Evolutionary conservation across 2,797 vertebrate genomes (phyloP).

Genomic region (Pangasius macronema): DNA sequence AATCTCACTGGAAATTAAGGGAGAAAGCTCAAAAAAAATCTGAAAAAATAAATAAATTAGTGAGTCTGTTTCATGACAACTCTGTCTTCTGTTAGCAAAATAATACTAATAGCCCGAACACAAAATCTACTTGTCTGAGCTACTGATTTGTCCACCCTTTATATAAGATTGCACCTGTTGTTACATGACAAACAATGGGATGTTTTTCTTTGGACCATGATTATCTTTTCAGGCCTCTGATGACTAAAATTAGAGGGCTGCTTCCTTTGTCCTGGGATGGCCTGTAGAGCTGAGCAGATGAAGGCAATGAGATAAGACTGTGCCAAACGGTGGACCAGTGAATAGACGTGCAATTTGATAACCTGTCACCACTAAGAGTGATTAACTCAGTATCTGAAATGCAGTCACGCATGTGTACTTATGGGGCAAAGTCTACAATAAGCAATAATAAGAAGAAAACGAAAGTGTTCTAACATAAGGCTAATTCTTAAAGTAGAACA

Average conservation of each 20-base stretch:
- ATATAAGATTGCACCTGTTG: neutral
- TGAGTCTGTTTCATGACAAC: neutral
- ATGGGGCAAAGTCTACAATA: constrained; percentile 29
- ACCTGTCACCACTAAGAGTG: constrained; percentile 8
- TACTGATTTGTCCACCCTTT: neutral
- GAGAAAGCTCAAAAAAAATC: neutral
- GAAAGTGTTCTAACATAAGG: neutral
- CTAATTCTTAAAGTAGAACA: neutral
- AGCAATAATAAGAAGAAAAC: neutral
- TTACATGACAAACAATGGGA: neutral
- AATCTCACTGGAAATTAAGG: neutral
- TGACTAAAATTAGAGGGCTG: neutral
- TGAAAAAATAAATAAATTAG: neutral
- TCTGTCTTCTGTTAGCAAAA: neutral
- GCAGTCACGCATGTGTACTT: neutral
- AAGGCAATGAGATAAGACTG: constrained; percentile 20
- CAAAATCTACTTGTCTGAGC: neutral
- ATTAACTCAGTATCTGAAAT: constrained; percentile 38
- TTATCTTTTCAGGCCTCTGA: constrained; percentile 2
- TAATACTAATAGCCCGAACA: neutral
- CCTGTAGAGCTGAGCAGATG: constrained; percentile 6
- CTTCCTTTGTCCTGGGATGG: neutral
- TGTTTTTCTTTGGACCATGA: neutral
- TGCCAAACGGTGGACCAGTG: neutral
- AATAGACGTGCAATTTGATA: constrained; percentile 29